phyloP scores from a whole-genome alignment of 2,888 invertebrate genomes.

The Acrobasis consociella region DNA sequence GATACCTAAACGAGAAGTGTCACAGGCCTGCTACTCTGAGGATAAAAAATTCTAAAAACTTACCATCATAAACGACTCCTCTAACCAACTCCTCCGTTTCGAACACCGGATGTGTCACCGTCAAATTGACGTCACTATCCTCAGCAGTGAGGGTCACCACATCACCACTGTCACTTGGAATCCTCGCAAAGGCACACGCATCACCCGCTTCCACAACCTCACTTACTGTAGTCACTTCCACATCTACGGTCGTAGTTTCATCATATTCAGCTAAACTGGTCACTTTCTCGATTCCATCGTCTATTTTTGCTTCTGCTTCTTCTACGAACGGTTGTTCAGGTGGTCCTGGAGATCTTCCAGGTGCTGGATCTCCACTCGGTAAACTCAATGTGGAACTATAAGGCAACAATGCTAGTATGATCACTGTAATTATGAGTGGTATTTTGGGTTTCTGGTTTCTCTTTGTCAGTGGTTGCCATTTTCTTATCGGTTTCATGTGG shows the following conservation, averaged over 20 bases:
- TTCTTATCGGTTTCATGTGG: slow-evolving; percentile 35
- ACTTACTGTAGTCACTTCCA: slow-evolving; percentile 49
- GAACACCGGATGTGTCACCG: slow-evolving; percentile 77
- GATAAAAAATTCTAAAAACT: slow-evolving; percentile 46
- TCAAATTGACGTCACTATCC: slow-evolving; percentile 76
- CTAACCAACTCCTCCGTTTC: slow-evolving; percentile 75
- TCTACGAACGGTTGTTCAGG: slow-evolving; percentile 49
- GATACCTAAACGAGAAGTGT: too few species aligned
- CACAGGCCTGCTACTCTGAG: too few species aligned
- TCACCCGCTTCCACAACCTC: slow-evolving; percentile 53
- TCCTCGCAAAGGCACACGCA: slow-evolving; percentile 70
- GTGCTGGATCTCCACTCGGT: slow-evolving; percentile 85
- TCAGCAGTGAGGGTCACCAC: slow-evolving; percentile 66
- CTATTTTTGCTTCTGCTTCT: slow-evolving; percentile 32
- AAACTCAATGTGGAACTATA: slow-evolving; percentile 66
- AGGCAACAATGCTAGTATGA: slow-evolving; percentile 66
- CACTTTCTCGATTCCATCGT: slow-evolving; percentile 43
- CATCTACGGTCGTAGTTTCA: slow-evolving; percentile 53
- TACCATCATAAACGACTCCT: slow-evolving; percentile 83
- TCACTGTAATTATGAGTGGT: slow-evolving; percentile 52
- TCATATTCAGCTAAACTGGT: slow-evolving; percentile 42
- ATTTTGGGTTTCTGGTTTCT: slow-evolving; percentile 56
- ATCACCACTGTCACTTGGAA: slow-evolving; percentile 70
- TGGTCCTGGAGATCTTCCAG: slow-evolving; percentile 86
- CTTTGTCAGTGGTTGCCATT: slow-evolving; percentile 36